A percentile compares a stretch with the other conserved stretches of the same genome.
Conservation (phyloP, 2,113 vertebrate genomes). For the Cavia aperea region DNA sequence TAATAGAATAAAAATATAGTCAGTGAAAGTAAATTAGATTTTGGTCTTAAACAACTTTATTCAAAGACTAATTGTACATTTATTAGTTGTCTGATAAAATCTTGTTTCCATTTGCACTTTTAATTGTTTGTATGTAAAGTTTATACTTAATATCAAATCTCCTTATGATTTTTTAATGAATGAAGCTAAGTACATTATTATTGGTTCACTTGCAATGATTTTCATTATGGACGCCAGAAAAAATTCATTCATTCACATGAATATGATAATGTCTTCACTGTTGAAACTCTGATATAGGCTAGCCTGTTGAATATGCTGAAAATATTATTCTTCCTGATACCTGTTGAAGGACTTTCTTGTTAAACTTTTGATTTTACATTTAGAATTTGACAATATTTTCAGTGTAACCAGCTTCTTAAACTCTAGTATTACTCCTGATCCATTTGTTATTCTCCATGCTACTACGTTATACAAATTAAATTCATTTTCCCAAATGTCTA, state of each 20-base stretch:
- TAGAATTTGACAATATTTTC: neutral
- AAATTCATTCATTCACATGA: neutral
- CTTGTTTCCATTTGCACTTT: neutral
- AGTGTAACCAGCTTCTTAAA: neutral
- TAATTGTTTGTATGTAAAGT: neutral
- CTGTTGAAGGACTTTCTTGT: neutral
- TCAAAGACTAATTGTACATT: neutral
- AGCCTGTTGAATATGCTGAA: neutral
- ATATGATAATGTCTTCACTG: neutral
- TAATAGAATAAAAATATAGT: conserved; percentile 6
- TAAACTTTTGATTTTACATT: neutral
- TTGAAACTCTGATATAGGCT: neutral
- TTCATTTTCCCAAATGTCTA: neutral
- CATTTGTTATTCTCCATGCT: neutral
- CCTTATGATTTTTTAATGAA: neutral
- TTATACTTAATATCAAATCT: neutral
- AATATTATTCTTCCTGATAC: neutral
- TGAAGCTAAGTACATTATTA: neutral
- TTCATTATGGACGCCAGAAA: neutral
- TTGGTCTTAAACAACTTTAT: conserved; percentile 9
- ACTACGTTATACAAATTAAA: neutral
- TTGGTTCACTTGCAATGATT: neutral
- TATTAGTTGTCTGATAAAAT: neutral
- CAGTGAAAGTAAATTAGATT: conserved; percentile 36
- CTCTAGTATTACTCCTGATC: neutral